Evolutionary conservation across 2,888 invertebrate genomes (phyloP).

Genomic region (Dexiosoma caninum): DNA sequence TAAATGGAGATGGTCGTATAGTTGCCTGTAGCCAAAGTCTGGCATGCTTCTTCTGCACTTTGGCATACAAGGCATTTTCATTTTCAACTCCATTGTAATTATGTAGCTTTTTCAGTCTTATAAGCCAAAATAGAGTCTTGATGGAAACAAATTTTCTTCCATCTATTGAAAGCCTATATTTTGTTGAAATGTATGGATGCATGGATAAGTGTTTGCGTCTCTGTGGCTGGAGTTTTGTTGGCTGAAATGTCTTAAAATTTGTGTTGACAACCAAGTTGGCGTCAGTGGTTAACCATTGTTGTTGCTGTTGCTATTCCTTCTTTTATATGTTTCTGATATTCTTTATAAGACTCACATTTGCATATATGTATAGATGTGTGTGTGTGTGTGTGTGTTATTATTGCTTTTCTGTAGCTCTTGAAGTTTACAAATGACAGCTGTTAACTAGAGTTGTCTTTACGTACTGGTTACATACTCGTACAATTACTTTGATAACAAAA

Average conservation of each 20-base stretch:
- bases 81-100: conserved; percentile 1
- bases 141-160: neutral
- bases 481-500: neutral
- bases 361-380: too few relatives aligned
- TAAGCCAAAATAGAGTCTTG: conserved; percentile 22
- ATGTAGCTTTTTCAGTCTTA: conserved; percentile 1
- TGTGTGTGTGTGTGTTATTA: neutral
- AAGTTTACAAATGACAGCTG: conserved; percentile 51
- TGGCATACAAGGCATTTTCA: neutral
- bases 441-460: conserved; percentile 38
- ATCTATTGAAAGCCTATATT: conserved; percentile 1
- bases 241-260: conserved; percentile 54
- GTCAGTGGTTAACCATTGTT: conserved; percentile 59
- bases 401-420: conserved; percentile 20
- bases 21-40: neutral
- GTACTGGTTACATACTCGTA: neutral
- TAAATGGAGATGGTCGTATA: too few relatives aligned
- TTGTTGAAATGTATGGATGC: neutral
- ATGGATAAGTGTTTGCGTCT: neutral
- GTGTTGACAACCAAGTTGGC: conserved; percentile 62
- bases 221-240: conserved; percentile 13
- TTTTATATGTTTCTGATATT: neutral
- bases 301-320: conserved; percentile 7
- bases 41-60: neutral
- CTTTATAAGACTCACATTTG: neutral